phyloP scores from a whole-genome alignment of 92 coral and sea anemone species.

The Paragorgia papillata region DNA sequence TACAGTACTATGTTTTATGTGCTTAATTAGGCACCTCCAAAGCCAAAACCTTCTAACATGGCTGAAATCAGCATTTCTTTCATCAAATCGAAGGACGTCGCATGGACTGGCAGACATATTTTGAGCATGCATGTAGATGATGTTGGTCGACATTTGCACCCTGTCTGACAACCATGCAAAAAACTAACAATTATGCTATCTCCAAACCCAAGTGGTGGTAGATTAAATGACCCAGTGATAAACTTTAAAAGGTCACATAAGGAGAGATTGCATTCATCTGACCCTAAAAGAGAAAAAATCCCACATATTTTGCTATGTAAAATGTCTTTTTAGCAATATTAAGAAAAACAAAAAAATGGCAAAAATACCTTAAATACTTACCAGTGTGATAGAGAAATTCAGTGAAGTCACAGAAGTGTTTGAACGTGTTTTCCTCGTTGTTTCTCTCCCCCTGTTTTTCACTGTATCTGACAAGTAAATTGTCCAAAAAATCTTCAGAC shows the following conservation, averaged over 20 bases:
- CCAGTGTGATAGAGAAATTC: constrained; percentile 19
- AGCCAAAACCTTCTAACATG: constrained; percentile 20
- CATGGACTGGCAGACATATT: constrained; percentile 29
- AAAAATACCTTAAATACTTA: no score
- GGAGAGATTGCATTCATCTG: constrained; percentile 13
- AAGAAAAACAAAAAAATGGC: no score
- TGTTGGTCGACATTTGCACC: constrained; percentile 31
- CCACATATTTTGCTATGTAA: no score
- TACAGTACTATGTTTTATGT: no score
- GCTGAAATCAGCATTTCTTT: constrained; percentile 22
- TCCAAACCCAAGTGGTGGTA: constrained; percentile 35
- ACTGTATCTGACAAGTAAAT: constrained; percentile 12
- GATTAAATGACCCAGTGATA: constrained; percentile 25
- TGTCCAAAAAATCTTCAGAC: constrained; percentile 7
- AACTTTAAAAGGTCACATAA: constrained; percentile 15
- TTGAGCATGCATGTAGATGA: constrained; percentile 20
- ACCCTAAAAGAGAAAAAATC: no score
- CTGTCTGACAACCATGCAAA: constrained; percentile 30
- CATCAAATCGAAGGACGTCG: neutral
- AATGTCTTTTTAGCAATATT: no score
- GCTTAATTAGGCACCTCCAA: neutral
- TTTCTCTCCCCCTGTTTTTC: constrained; percentile 22
- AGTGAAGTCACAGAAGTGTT: constrained; percentile 34
- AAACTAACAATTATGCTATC: constrained; percentile 13
- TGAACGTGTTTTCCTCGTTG: constrained; percentile 27